Evolutionary conservation across 2,888 invertebrate genomes (phyloP).

Genomic region (Erebia epiphron): DNA sequence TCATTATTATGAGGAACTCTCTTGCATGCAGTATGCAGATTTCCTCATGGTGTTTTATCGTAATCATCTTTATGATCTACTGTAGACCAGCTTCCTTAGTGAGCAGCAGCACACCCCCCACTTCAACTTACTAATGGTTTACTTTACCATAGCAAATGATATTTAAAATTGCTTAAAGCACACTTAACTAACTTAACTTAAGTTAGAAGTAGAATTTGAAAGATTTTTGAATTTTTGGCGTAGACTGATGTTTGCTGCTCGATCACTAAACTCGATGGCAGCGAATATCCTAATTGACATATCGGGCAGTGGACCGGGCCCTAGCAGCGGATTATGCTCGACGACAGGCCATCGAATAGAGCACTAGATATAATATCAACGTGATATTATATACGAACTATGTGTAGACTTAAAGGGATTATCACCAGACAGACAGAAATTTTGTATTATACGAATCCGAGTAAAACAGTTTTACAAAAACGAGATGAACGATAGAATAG

Average conservation of each 20-base stretch:
- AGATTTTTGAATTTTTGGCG: neutral
- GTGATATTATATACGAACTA: slow-evolving; percentile 13
- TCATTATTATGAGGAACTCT: too few relatives aligned
- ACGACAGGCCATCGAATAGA: slow-evolving; percentile 38
- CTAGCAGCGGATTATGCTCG: slow-evolving; percentile 44
- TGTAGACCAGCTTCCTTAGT: too few relatives aligned
- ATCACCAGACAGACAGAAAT: neutral
- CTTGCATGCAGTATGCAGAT: too few relatives aligned
- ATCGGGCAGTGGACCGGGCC: slow-evolving; percentile 53
- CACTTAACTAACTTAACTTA: too few relatives aligned
- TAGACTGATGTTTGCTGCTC: neutral
- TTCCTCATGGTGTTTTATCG: too few relatives aligned
- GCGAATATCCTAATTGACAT: slow-evolving; percentile 69
- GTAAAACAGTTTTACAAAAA: neutral
- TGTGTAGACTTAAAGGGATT: slow-evolving; percentile 10
- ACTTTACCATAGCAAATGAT: too few relatives aligned
- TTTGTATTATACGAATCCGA: neutral
- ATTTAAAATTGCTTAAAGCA: too few relatives aligned
- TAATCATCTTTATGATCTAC: too few relatives aligned
- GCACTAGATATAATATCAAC: slow-evolving; percentile 1
- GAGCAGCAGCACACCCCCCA: too few relatives aligned
- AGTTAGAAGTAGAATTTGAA: too few relatives aligned
- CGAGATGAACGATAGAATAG: too few relatives aligned
- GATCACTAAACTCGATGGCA: neutral
- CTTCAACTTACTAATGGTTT: too few relatives aligned